A percentile compares a stretch with the other conserved stretches of the same genome.
These are phyloP conservation scores for Passer montanus DNA, from an alignment of 2,113 vertebrate genomes.

Conservation along the genomic window DNA sequence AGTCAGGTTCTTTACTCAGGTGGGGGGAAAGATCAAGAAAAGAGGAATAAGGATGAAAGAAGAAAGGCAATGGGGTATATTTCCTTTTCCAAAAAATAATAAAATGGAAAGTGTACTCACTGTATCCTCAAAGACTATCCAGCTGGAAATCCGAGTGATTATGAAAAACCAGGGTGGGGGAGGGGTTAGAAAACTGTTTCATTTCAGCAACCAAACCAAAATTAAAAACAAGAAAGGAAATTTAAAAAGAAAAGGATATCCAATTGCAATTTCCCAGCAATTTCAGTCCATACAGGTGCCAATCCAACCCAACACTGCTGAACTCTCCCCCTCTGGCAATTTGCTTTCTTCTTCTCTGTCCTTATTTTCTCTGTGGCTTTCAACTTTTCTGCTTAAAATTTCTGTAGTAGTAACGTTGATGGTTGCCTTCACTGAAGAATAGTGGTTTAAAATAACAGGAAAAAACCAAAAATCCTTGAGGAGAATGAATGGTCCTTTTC, in stretches of 20 bases:
- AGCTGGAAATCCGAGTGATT: constrained; percentile 73
- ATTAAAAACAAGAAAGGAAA: constrained; percentile 61
- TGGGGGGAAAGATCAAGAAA: not conserved
- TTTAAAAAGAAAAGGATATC: constrained; percentile 70
- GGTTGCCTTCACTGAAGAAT: constrained; percentile 45
- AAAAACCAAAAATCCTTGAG: not conserved
- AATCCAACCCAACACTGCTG: constrained; percentile 72
- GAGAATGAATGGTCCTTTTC: constrained; percentile 58
- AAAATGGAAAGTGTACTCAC: constrained; percentile 72
- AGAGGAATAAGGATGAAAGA: not conserved
- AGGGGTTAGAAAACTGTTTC: constrained; percentile 53
- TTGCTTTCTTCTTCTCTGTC: constrained; percentile 50
- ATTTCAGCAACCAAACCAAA: constrained; percentile 65
- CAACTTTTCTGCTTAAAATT: constrained; percentile 70
- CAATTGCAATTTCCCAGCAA: constrained; percentile 84
- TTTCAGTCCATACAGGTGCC: constrained; percentile 73
- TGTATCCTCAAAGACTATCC: constrained; percentile 74
- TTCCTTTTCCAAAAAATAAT: constrained; percentile 14
- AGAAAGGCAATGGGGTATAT: not conserved
- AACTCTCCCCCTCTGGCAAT: constrained; percentile 44
- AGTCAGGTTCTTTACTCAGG: not conserved
- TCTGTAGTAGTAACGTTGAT: constrained; percentile 39
- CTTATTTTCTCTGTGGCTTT: constrained; percentile 49
- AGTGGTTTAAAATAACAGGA: constrained; percentile 1
- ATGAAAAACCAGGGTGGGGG: constrained; percentile 15